These are phyloP conservation scores for Pyxicephalus adspersus DNA, from an alignment of 2,113 vertebrate genomes.

Conservation along the genomic window DNA sequence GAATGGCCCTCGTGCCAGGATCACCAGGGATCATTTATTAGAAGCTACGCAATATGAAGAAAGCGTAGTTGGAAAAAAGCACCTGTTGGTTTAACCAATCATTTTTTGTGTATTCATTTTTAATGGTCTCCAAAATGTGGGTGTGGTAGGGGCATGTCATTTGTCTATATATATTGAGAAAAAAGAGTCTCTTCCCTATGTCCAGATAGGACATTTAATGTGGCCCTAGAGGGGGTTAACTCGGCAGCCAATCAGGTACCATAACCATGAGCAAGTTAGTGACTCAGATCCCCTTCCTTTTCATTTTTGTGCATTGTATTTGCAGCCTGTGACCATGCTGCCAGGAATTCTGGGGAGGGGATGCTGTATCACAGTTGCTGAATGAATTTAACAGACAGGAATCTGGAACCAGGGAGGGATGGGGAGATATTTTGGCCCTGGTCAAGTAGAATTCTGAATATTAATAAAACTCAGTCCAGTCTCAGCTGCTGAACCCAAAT, in stretches of 20 bases:
- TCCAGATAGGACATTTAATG: too few species aligned
- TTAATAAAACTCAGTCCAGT: background rate
- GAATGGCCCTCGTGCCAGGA: background rate
- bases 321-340: background rate
- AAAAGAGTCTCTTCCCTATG: too few species aligned
- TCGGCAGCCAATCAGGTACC: background rate
- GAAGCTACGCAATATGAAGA: too few species aligned
- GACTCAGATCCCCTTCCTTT: conserved; percentile 7
- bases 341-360: background rate
- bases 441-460: background rate
- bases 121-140: too few species aligned
- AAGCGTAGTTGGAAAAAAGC: background rate
- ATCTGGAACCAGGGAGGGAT: conserved; percentile 12
- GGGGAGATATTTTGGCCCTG: background rate
- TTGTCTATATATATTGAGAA: too few species aligned
- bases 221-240: background rate
- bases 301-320: conserved; percentile 7
- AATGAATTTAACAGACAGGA: conserved; percentile 5
- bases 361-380: background rate
- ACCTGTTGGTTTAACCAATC: too few species aligned
- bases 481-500: background rate
- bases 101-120: too few species aligned
- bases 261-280: background rate
- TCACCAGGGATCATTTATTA: too few species aligned
- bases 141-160: too few species aligned